Conservation (phyloP, 2,888 invertebrate species). For the Hydrotaea diabolus region DNA sequence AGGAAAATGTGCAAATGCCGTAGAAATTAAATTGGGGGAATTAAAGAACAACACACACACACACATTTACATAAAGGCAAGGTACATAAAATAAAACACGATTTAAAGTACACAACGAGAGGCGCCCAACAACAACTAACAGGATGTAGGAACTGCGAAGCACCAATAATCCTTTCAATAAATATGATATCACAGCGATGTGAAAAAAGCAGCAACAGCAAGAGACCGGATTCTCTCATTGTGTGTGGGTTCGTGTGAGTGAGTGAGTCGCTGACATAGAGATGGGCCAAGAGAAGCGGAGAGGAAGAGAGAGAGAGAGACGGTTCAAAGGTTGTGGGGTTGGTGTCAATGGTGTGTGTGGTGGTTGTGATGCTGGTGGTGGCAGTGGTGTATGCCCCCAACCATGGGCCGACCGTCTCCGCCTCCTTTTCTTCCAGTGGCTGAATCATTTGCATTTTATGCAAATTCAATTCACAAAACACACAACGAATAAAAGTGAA, state of each 20-base stretch:
- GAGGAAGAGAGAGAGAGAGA: neutral
- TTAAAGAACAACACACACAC: neutral
- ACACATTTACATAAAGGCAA: neutral
- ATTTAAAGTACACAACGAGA: slow-evolving; percentile 58
- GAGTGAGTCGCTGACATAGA: slow-evolving; percentile 3
- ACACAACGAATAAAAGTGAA: slow-evolving; percentile 70
- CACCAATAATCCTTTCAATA: slow-evolving; percentile 80
- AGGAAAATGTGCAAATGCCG: neutral
- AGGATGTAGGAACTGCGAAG: slow-evolving; percentile 76
- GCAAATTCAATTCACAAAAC: slow-evolving; percentile 74
- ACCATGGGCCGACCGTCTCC: slow-evolving; percentile 31
- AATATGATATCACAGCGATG: slow-evolving; percentile 78
- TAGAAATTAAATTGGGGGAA: neutral
- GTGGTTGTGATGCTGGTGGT: slow-evolving; percentile 10
- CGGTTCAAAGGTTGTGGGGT: slow-evolving; percentile 4
- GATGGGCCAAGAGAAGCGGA: neutral
- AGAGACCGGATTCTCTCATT: slow-evolving; percentile 28
- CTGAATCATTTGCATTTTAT: slow-evolving; percentile 79
- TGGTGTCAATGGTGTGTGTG: neutral
- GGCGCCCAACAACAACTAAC: slow-evolving; percentile 72
- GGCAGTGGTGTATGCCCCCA: slow-evolving; percentile 24
- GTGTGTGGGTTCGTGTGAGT: neutral
- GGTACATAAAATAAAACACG: slow-evolving; percentile 55
- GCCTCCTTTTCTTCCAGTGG: slow-evolving; percentile 54
- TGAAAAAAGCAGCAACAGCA: slow-evolving; percentile 19